Base-by-base conservation (phyloP, 2,888 invertebrate species). In the Subacronicta megacephala region DNA sequence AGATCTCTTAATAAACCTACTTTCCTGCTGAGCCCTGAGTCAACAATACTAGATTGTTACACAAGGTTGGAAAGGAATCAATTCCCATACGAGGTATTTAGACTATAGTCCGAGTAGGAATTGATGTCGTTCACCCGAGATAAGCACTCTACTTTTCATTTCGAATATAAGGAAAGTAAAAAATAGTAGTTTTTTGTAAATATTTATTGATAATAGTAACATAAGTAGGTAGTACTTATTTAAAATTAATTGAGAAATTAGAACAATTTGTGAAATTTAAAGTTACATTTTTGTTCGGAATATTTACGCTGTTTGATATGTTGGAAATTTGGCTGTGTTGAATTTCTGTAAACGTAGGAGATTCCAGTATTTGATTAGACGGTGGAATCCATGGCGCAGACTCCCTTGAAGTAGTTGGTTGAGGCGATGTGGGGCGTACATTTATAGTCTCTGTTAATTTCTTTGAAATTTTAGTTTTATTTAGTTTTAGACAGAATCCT, bases 221-320 rank as follows among this genome's bases (percentile, higher is more conserved):
- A 29, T 29, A 10, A 29, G 26, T 29, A 29, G 26, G 26, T 29
- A 29, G 26, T 29, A 29, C 26, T 10, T 29, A 29, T 29, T 29
- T 29, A 29, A 29, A 29, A 29, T 29, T 29, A 29, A 29, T 29
- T 29, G 26, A 29, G 26, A 29, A 29, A 3, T 29, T 29, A 29
- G 10, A 29, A 29, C 9, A 29, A 29, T 2, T 29, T 29, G 26
- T 29, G 26, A 29, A 29, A 29, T 29, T 50, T 56, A 33, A 43
- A 29, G 26, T 29, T 29, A 29, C 10, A 29, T 29, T 29, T 29
- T 29, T 29, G 26, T 29, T 29, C 26, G 26, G 26, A 29, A 29
- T 29, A 29, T 29, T 50, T 43, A 31, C 49, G 56, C 26, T 29
- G 26, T 29, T 29, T 29, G 26, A 29, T 10, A 10, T 29, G n/a